phyloP scores from a whole-genome alignment of 1,140 invertebrate species.

The Dreissena rostriformis region DNA sequence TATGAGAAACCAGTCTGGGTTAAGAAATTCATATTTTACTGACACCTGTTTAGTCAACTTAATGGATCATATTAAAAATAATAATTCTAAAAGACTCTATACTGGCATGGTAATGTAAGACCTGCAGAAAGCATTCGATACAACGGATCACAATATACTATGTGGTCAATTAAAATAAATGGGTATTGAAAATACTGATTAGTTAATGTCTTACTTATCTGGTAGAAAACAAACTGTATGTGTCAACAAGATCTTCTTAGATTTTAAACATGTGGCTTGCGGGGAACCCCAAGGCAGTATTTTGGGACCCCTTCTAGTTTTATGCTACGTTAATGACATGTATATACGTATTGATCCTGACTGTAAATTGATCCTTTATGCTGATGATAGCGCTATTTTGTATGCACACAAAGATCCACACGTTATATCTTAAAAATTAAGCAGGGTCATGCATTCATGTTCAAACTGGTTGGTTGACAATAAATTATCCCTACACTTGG shows the following conservation, averaged over 20 bases:
- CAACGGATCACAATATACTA: conserved; percentile 17
- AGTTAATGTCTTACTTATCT: too few relatives aligned
- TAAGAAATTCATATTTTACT: too few relatives aligned
- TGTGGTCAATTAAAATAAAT: conserved; percentile 31
- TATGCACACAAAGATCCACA: not conserved
- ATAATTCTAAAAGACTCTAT: too few relatives aligned
- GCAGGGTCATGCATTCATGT: too few relatives aligned
- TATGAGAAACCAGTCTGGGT: too few relatives aligned
- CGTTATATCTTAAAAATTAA: too few relatives aligned
- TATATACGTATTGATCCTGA: conserved; percentile 32
- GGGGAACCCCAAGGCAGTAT: conserved; percentile 45
- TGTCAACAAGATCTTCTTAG: conserved; percentile 26
- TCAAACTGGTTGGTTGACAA: too few relatives aligned
- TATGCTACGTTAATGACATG: conserved; percentile 49
- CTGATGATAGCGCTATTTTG: conserved; percentile 37
- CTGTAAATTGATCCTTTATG: conserved; percentile 27
- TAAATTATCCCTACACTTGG: too few relatives aligned
- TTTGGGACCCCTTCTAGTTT: conserved; percentile 28
- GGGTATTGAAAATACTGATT: conserved; percentile 16
- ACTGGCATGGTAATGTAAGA: too few relatives aligned
- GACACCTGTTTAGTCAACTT: too few relatives aligned
- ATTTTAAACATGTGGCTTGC: conserved; percentile 12
- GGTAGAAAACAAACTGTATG: conserved; percentile 40
- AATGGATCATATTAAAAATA: too few relatives aligned
- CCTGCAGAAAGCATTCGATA: too few relatives aligned